These are phyloP conservation scores for Plagiodera versicolora DNA, from an alignment of 2,888 invertebrate species.

Conservation along the genomic window DNA sequence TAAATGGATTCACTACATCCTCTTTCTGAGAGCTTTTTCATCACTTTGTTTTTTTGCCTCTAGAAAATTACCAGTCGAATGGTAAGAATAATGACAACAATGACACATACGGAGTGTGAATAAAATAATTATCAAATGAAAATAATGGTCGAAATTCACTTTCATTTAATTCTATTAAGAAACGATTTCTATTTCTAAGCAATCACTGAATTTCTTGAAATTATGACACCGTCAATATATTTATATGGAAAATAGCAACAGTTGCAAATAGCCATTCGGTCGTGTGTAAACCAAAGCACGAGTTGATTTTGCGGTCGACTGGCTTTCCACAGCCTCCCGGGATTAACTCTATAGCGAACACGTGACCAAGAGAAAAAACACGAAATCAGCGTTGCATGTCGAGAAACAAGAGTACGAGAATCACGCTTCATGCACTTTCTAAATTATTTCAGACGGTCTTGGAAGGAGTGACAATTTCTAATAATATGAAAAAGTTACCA, in stretches of 20 bases:
- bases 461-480: background rate
- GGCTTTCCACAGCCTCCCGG: constrained; percentile 1
- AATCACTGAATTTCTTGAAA: too few relatives aligned
- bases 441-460: background rate
- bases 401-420: constrained; percentile 36
- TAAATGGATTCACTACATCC: too few relatives aligned
- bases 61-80: too few relatives aligned
- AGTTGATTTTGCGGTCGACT: constrained; percentile 27
- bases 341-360: constrained; percentile 25
- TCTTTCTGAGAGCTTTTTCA: too few relatives aligned
- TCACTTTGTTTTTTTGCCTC: too few relatives aligned
- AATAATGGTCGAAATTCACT: too few relatives aligned
- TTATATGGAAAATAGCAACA: constrained; percentile 2
- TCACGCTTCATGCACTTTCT: constrained; percentile 29
- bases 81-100: too few relatives aligned
- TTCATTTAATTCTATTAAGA: too few relatives aligned
- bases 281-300: constrained; percentile 17
- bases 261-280: constrained; percentile 12
- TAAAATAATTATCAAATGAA: too few relatives aligned
- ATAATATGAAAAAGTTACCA: background rate
- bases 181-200: too few relatives aligned
- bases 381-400: constrained; percentile 36
- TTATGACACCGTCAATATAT: too few relatives aligned
- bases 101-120: too few relatives aligned
- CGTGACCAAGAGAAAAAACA: constrained; percentile 37